Percentiles rank a stretch among this genome's conserved stretches.
Conservation (phyloP, 2,113 vertebrate species). For the Microtus pennsylvanicus region DNA sequence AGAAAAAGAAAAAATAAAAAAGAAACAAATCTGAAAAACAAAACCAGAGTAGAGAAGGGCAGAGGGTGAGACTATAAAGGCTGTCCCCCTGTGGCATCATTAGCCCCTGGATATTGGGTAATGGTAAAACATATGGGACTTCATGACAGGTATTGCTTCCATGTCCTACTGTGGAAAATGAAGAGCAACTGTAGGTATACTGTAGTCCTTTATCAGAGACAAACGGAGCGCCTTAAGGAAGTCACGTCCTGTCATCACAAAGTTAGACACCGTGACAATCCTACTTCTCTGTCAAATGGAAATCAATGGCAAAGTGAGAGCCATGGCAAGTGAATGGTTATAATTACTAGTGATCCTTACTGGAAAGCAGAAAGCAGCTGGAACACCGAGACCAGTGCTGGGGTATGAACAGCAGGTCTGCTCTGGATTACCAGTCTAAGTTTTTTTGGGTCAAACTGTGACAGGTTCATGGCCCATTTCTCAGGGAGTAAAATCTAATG, state of each 20-base stretch:
- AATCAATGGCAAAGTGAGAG: neutral
- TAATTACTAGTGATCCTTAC: neutral
- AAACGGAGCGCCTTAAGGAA: constrained; percentile 30
- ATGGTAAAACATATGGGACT: constrained; percentile 47
- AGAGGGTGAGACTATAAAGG: neutral
- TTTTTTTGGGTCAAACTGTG: constrained; percentile 16
- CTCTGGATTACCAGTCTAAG: neutral
- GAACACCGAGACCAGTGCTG: neutral
- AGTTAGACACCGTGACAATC: neutral
- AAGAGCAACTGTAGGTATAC: constrained; percentile 16
- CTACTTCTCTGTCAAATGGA: neutral
- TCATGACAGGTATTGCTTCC: constrained; percentile 27
- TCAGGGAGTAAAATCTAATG: constrained; percentile 61
- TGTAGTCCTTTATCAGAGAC: constrained; percentile 37
- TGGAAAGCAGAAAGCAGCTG: neutral
- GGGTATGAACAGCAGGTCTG: neutral
- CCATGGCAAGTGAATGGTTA: neutral
- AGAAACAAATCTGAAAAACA: neutral
- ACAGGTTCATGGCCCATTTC: neutral
- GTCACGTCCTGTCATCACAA: neutral
- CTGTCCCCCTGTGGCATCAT: neutral
- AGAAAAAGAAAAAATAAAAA: neutral
- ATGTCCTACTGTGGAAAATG: constrained; percentile 17
- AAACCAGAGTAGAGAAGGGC: neutral
- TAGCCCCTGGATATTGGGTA: neutral